phyloP scores from a whole-genome alignment of 2,888 invertebrate genomes.

The Platycnemis pennipes region DNA sequence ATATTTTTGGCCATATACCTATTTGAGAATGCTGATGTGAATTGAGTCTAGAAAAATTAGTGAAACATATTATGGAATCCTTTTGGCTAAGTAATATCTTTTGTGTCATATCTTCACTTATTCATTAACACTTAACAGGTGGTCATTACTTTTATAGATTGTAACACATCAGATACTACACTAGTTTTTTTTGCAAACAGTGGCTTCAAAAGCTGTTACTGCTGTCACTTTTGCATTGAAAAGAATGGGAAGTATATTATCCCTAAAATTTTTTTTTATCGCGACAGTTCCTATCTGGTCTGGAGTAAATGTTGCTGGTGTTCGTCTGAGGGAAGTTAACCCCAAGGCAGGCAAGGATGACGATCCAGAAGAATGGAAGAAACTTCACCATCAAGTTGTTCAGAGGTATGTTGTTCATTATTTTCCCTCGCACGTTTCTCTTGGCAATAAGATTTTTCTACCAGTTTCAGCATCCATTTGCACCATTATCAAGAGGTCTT shows the following conservation, averaged over 20 bases:
- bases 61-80: too few relatives aligned
- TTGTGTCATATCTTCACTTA: too few relatives aligned
- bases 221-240: neutral
- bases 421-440: neutral
- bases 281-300: conserved; percentile 93
- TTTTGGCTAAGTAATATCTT: too few relatives aligned
- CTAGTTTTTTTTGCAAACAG: neutral
- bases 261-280: neutral
- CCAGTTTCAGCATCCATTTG: too few relatives aligned
- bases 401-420: conserved; percentile 79
- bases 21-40: too few relatives aligned
- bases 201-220: neutral
- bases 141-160: neutral
- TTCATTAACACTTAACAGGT: neutral
- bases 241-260: neutral
- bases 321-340: conserved; percentile 89
- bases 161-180: neutral
- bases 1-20: too few relatives aligned
- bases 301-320: conserved; percentile 95
- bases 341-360: conserved; percentile 86
- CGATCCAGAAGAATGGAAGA: conserved; percentile 90
- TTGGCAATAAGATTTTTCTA: neutral
- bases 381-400: conserved; percentile 90
- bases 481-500: too few relatives aligned
- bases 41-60: too few relatives aligned